Conservation (phyloP, 1,140 invertebrate species). For the Heliothis virescens region DNA sequence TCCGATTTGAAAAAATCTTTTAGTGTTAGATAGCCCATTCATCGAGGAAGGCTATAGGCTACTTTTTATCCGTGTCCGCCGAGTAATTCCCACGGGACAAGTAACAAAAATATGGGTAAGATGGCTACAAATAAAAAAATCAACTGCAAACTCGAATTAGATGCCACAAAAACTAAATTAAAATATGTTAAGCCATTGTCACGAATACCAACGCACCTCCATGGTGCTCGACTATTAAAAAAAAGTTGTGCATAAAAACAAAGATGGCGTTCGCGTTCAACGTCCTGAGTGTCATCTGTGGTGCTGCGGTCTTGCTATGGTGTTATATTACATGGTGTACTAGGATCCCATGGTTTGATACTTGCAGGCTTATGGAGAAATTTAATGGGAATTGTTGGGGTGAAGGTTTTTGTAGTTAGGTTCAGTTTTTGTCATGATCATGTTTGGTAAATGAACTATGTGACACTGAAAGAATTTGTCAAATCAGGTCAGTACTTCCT, state of each 20-base stretch:
- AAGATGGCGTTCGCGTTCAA: conserved; percentile 68
- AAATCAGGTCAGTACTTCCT: no score
- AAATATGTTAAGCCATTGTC: no score
- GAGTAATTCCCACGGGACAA: no score
- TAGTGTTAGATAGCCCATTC: no score
- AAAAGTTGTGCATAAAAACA: conserved; percentile 58
- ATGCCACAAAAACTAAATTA: not conserved
- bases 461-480: no score
- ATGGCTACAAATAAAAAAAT: no score
- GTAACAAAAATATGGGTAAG: no score
- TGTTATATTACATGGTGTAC: conserved; percentile 40
- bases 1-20: no score
- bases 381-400: not conserved
- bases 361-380: not conserved
- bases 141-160: no score
- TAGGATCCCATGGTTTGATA: conserved; percentile 27
- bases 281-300: conserved; percentile 49
- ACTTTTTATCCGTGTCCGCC: no score
- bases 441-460: not conserved
- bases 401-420: no score
- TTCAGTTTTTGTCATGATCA: not conserved
- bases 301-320: conserved; percentile 45
- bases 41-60: no score
- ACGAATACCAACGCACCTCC: not conserved
- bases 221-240: conserved; percentile 37